Base-by-base conservation (phyloP, 2,888 invertebrate genomes). In the Isoperla grammatica region DNA sequence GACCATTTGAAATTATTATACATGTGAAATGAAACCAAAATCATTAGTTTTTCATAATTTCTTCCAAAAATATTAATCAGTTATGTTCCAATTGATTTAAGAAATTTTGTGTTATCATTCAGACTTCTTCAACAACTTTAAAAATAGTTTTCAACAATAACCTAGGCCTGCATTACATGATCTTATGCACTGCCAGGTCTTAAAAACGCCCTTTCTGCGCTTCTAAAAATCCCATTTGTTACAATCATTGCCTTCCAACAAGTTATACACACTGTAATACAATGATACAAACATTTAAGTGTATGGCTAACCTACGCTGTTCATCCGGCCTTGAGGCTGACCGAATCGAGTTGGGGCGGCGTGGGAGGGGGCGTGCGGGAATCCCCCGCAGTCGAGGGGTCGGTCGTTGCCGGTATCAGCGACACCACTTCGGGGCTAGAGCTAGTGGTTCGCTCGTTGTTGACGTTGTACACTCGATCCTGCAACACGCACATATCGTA, bases 401-500 rank as follows among this genome's bases (percentile, higher is more conserved):
- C 8, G 56, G 78, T 70, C 46, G 83, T 80, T 13, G 83, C 81
- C 13, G 85, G 84, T 65, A 86, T 81, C 67, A 87, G 72, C 69
- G 86, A 86, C 13, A 85, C 83, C 59, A 85, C 83, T 74, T 86
- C 86, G 15, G 86, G 84, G 71, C 85, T 84, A 49, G 72, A 69
- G 11, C 37, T 20, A 6, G 39, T 8, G 5, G 37, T 39, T 53
- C 59, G 66, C 40, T 69, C 68, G 46, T 68, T 66, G 58, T 67
- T 68, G n/a, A 69, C 67, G 50, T 78, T 77, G 65, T 77, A 78
- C 5, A 85, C 84, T 13, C 84, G 78, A 69, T 84, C 84, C 85
- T 85, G 67, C 2, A 65, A 65, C 60, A 48, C n/a, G n/a, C n/a
- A 54, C 23, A 55, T 46, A 61, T 56, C 42, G 11, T 50, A 22